A percentile compares a stretch with the other conserved stretches of the same genome.
Evolutionary conservation across 2,888 invertebrate species (phyloP).

Genomic region (Drosophila quinaria): DNA sequence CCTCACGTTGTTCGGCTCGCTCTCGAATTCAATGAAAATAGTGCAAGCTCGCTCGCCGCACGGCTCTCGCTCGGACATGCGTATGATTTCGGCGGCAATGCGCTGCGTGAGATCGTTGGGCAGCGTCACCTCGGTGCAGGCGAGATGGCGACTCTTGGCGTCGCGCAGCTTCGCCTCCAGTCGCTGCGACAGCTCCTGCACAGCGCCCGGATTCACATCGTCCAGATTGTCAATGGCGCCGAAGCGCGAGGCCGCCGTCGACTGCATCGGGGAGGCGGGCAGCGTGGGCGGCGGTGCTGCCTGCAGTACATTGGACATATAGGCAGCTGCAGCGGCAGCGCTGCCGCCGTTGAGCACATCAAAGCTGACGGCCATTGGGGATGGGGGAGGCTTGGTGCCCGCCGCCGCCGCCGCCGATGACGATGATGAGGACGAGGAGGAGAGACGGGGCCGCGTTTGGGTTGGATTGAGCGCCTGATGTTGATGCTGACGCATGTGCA

Average conservation of each 20-base stretch:
- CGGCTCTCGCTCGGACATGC: conserved; percentile 95
- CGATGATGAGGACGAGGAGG: conserved; percentile 51
- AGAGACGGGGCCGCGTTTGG: conserved; percentile 60
- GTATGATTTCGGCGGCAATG: conserved; percentile 92
- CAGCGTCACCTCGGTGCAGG: conserved; percentile 93
- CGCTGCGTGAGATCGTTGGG: conserved; percentile 93
- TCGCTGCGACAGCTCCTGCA: conserved; percentile 89
- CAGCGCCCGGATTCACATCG: conserved; percentile 82
- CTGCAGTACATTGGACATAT: conserved; percentile 60
- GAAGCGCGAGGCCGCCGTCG: conserved; percentile 63
- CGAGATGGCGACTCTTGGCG: conserved; percentile 92
- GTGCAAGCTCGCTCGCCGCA: conserved; percentile 95
- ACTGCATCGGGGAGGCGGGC: conserved; percentile 71
- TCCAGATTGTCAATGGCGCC: conserved; percentile 70
- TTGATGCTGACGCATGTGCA: conserved; percentile 82
- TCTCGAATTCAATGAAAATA: conserved; percentile 93
- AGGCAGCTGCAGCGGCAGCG: conserved; percentile 51
- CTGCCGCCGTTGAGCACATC: conserved; percentile 54
- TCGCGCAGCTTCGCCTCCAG: conserved; percentile 92
- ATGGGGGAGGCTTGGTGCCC: conserved; percentile 39
- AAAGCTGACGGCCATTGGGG: conserved; percentile 56
- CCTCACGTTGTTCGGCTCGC: conserved; percentile 88
- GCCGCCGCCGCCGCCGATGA: no score
- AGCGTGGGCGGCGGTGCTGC: conserved; percentile 45
- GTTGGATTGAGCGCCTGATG: conserved; percentile 67